A percentile compares a stretch with the other conserved stretches of the same genome.
These are phyloP conservation scores for Diaperis boleti DNA, from an alignment of 2,888 invertebrate genomes.

Conservation along the genomic window DNA sequence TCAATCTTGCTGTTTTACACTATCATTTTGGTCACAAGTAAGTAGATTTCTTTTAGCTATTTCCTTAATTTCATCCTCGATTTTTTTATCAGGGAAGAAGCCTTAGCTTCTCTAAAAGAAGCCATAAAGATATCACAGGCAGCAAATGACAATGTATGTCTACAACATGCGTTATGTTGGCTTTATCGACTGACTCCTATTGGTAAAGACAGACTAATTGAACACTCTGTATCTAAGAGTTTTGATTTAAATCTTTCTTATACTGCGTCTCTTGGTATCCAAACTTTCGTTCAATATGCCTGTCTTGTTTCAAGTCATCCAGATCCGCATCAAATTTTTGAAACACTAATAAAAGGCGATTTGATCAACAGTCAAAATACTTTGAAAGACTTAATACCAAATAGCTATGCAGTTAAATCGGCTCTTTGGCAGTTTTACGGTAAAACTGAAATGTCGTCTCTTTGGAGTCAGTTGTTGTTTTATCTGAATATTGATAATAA, in stretches of 20 bases:
- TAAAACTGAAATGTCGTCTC: slow-evolving; percentile 84
- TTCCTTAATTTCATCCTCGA: not conserved
- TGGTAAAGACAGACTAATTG: slow-evolving; percentile 73
- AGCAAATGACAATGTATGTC: slow-evolving; percentile 85
- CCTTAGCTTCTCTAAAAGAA: slow-evolving; percentile 85
- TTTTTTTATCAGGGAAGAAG: slow-evolving; percentile 73
- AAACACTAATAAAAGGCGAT: slow-evolving; percentile 85
- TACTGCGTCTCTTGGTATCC: slow-evolving; percentile 79
- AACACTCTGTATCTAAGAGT: slow-evolving; percentile 77
- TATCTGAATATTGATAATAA: slow-evolving; percentile 80
- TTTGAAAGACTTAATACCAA: slow-evolving; percentile 83
- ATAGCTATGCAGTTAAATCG: slow-evolving; percentile 84
- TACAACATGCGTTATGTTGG: slow-evolving; percentile 90
- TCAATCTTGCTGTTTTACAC: slow-evolving; percentile 91
- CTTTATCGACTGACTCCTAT: slow-evolving; percentile 73
- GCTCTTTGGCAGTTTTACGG: slow-evolving; percentile 92
- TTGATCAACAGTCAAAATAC: slow-evolving; percentile 88
- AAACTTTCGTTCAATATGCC: slow-evolving; percentile 82
- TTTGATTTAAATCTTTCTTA: slow-evolving; percentile 77
- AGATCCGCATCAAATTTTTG: slow-evolving; percentile 74
- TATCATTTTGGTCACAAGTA: slow-evolving; percentile 87
- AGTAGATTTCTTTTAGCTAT: slow-evolving; percentile 45
- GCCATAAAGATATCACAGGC: slow-evolving; percentile 90
- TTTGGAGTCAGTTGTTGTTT: slow-evolving; percentile 83
- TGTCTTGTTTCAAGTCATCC: slow-evolving; percentile 78